These are phyloP conservation scores for Peromyscus leucopus DNA, from an alignment of 2,113 vertebrate genomes.

Conservation along the genomic window DNA sequence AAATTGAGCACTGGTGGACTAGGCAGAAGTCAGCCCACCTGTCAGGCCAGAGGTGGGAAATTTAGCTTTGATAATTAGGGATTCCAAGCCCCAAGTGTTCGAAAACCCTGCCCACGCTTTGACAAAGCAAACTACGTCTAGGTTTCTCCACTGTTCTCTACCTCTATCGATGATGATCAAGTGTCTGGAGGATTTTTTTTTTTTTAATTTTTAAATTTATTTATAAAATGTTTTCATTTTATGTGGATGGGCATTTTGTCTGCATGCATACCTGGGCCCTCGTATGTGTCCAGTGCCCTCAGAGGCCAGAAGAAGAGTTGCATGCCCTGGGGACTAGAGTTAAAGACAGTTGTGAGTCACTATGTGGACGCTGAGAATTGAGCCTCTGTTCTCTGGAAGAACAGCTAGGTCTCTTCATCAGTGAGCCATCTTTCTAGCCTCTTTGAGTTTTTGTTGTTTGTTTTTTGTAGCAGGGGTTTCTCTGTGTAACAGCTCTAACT, in stretches of 20 bases:
- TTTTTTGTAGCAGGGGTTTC: background rate
- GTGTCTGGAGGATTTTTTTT: background rate
- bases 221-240: background rate
- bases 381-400: background rate
- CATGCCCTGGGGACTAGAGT: background rate
- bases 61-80: background rate
- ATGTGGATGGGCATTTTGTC: background rate
- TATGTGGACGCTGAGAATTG: background rate
- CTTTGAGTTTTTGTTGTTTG: background rate
- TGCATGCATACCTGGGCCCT: background rate
- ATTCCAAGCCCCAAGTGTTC: background rate
- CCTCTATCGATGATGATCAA: background rate
- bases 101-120: background rate
- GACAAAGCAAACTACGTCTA: background rate
- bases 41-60: background rate
- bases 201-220: background rate
- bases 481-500: background rate
- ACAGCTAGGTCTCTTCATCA: no score
- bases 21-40: background rate
- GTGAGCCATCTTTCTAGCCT: background rate
- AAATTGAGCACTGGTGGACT: accelerated
- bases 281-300: background rate
- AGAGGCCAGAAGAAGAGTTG: background rate
- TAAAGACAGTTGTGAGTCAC: background rate
- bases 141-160: background rate